Evolutionary conservation across 1,140 invertebrate genomes (phyloP).

Genomic region (Ceratina calcarata): DNA sequence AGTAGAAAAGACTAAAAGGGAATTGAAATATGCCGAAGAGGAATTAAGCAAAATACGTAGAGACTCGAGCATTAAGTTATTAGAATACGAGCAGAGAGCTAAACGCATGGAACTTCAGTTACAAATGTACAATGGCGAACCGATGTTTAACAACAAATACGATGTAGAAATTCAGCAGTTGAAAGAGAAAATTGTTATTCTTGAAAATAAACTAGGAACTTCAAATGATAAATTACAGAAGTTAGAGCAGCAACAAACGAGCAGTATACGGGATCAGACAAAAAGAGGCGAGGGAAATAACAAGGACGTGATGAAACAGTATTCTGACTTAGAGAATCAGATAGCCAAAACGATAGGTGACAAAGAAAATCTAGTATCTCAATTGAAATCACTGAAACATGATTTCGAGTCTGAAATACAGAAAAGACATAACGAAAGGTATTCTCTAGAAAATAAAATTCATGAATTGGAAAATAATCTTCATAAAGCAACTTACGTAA

Average conservation of each 20-base stretch:
- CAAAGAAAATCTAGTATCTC: constrained; percentile 67
- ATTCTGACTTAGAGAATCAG: constrained; percentile 69
- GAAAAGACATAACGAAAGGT: constrained; percentile 70
- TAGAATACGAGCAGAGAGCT: constrained; percentile 79
- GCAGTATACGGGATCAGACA: constrained; percentile 60
- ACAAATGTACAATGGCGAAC: constrained; percentile 57
- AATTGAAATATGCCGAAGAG: constrained; percentile 80
- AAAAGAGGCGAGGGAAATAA: constrained; percentile 67
- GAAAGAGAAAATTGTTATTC: constrained; percentile 63
- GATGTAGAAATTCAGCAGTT: constrained; percentile 67
- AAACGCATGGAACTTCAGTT: constrained; percentile 75
- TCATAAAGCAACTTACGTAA: constrained; percentile 44
- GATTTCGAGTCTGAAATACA: constrained; percentile 73
- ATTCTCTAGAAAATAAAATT: constrained; percentile 70
- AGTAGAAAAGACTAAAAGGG: constrained; percentile 74
- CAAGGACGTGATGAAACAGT: constrained; percentile 70
- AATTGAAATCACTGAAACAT: constrained; percentile 69
- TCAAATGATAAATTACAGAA: constrained; percentile 65
- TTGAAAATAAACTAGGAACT: constrained; percentile 65
- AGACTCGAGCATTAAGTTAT: constrained; percentile 75
- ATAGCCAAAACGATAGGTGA: constrained; percentile 68
- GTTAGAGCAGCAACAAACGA: constrained; percentile 57
- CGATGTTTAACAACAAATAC: constrained; percentile 78
- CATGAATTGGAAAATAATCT: constrained; percentile 70
- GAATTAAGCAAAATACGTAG: constrained; percentile 78